Conservation (phyloP, 1,140 invertebrate genomes). For the Metaphire vulgaris region DNA sequence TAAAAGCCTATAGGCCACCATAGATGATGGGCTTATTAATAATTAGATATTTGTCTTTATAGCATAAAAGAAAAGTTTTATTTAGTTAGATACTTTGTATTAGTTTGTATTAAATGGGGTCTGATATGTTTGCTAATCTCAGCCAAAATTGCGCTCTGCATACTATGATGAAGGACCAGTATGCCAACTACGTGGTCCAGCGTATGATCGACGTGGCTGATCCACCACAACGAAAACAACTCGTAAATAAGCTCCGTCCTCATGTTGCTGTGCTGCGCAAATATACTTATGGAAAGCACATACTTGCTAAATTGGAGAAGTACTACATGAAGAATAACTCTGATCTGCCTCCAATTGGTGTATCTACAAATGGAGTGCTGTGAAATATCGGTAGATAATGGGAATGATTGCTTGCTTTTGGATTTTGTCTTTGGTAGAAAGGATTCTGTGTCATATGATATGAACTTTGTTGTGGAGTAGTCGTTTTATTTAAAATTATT, state of each 20-base stretch:
- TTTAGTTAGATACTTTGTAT: too few species aligned
- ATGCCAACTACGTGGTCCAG: conserved; percentile 99
- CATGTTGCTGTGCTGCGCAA: conserved; percentile 92
- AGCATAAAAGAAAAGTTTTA: too few species aligned
- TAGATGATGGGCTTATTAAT: too few species aligned
- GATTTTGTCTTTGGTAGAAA: too few species aligned
- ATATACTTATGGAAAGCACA: conserved; percentile 99
- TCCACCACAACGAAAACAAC: conserved; percentile 86
- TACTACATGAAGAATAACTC: conserved; percentile 58
- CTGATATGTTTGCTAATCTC: conserved; percentile 38
- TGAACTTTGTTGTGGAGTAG: not conserved
- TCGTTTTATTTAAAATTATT: not conserved
- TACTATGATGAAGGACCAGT: conserved; percentile 99
- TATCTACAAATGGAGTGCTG: conserved; percentile 43
- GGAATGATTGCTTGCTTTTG: too few species aligned
- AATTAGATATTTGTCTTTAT: too few species aligned
- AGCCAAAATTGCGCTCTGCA: conserved; percentile 71
- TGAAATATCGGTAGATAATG: not conserved
- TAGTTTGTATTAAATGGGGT: too few species aligned
- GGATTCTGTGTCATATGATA: too few species aligned
- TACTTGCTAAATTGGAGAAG: conserved; percentile 96
- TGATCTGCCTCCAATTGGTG: conserved; percentile 46
- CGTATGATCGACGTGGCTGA: conserved; percentile 99
- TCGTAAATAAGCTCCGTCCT: conserved; percentile 97
- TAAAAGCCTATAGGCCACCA: too few species aligned